These are phyloP conservation scores for Dipodomys spectabilis DNA, from an alignment of 2,113 vertebrate species.

Conservation along the genomic window DNA sequence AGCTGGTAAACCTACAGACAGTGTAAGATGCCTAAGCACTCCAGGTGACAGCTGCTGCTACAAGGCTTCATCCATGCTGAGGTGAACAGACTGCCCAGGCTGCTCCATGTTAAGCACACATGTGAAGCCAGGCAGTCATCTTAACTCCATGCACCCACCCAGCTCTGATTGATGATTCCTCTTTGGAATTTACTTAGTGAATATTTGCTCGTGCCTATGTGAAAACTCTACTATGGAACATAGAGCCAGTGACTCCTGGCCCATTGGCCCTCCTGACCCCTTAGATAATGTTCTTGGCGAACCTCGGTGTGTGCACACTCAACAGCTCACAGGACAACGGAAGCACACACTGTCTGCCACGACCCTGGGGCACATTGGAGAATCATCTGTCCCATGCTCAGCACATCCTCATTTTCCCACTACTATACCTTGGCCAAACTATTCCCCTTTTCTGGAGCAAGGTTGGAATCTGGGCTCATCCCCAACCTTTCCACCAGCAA, in stretches of 20 bases:
- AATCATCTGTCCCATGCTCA: fast-evolving
- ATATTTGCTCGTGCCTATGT: background rate
- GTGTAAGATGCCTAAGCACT: background rate
- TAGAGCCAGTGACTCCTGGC: too few species aligned
- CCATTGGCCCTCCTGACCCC: background rate
- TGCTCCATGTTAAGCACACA: too few species aligned
- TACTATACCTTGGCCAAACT: constrained; percentile 92
- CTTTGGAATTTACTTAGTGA: too few species aligned
- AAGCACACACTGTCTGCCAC: background rate
- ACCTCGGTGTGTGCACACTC: background rate
- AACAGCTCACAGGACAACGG: background rate
- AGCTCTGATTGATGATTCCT: too few species aligned
- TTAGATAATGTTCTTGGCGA: background rate
- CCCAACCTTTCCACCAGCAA: constrained; percentile 84
- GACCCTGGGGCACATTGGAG: background rate
- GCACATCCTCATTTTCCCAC: constrained; percentile 84
- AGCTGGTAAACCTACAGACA: fast-evolving
- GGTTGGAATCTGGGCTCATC: constrained; percentile 84
- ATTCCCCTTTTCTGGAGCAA: constrained; percentile 87
- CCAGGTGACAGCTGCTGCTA: too few species aligned
- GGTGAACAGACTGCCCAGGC: too few species aligned
- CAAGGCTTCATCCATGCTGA: background rate
- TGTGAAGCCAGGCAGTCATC: background rate
- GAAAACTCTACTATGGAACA: fast-evolving
- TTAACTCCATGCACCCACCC: too few species aligned